Evolutionary conservation across 2,113 vertebrate species (phyloP).

Genomic region (Lepisosteus osseus): DNA sequence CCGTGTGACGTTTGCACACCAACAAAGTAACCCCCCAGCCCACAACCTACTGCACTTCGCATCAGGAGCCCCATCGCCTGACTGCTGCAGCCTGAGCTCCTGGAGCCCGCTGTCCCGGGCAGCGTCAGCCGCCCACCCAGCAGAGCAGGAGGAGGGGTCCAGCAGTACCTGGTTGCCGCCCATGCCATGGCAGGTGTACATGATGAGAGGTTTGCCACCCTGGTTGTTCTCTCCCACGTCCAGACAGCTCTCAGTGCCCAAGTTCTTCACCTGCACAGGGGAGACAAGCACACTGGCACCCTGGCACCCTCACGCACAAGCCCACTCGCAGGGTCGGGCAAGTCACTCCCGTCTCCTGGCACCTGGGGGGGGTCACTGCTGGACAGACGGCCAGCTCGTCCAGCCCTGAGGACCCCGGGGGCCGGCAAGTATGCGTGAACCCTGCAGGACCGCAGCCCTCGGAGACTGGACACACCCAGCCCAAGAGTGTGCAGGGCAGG

Average conservation of each 20-base stretch:
- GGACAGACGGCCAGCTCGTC: neutral
- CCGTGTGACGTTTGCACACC: too few relatives aligned
- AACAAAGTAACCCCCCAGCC: too few relatives aligned
- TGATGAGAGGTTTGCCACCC: constrained; percentile 84
- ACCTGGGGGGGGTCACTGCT: neutral
- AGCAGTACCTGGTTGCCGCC: constrained; percentile 90
- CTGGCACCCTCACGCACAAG: neutral
- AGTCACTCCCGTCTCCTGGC: neutral
- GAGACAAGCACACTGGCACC: neutral
- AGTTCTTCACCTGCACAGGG: constrained; percentile 75
- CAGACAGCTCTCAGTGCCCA: constrained; percentile 72
- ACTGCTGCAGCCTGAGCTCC: too few relatives aligned
- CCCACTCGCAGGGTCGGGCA: neutral
- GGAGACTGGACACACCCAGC: too few relatives aligned
- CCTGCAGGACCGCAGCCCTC: too few relatives aligned
- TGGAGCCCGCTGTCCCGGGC: too few relatives aligned
- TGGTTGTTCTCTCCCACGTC: constrained; percentile 85
- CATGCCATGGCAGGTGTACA: constrained; percentile 91
- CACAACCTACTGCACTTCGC: too few relatives aligned
- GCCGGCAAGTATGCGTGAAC: too few relatives aligned
- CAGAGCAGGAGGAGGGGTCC: too few relatives aligned
- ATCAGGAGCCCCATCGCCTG: too few relatives aligned
- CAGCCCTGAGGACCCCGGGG: neutral
- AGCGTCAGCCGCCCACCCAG: too few relatives aligned
- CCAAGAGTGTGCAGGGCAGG: too few relatives aligned